Evolutionary conservation across 2,888 invertebrate species (phyloP).

Genomic region (Eucriotettix oculatus): DNA sequence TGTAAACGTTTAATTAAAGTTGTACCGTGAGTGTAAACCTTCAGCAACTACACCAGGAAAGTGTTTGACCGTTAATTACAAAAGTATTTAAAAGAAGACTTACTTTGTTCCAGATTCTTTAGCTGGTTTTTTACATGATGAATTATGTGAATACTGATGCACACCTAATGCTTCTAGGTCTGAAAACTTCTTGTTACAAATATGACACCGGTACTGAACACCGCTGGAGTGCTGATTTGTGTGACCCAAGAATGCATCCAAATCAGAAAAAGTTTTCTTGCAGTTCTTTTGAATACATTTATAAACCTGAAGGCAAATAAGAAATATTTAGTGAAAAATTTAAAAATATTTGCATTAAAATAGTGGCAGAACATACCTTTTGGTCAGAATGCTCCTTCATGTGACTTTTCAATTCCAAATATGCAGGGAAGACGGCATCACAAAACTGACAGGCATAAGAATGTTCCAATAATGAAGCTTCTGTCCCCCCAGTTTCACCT

Average conservation of each 20-base stretch:
- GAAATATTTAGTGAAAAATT: not conserved
- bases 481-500: no score
- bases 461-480: not conserved
- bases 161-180: slow-evolving; percentile 40
- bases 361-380: slow-evolving; percentile 22
- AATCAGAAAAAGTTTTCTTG: slow-evolving; percentile 37
- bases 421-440: slow-evolving; percentile 25
- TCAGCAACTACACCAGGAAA: no score
- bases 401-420: slow-evolving; percentile 30
- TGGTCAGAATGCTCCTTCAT: slow-evolving; percentile 29
- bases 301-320: slow-evolving; percentile 29
- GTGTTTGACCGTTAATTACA: no score
- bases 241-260: slow-evolving; percentile 44
- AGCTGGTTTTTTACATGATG: not conserved
- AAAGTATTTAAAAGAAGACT: no score
- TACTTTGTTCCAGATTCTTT: slow-evolving; percentile 11
- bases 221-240: slow-evolving; percentile 34
- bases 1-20: no score
- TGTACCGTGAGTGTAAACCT: no score
- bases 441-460: slow-evolving; percentile 34
- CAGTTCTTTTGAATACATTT: slow-evolving; percentile 50
- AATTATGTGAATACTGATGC: slow-evolving; percentile 41
- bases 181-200: slow-evolving; percentile 37
- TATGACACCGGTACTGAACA: slow-evolving; percentile 41
- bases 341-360: not conserved